Conservation (phyloP, 2,113 vertebrate species). For the Malurus elegans region DNA sequence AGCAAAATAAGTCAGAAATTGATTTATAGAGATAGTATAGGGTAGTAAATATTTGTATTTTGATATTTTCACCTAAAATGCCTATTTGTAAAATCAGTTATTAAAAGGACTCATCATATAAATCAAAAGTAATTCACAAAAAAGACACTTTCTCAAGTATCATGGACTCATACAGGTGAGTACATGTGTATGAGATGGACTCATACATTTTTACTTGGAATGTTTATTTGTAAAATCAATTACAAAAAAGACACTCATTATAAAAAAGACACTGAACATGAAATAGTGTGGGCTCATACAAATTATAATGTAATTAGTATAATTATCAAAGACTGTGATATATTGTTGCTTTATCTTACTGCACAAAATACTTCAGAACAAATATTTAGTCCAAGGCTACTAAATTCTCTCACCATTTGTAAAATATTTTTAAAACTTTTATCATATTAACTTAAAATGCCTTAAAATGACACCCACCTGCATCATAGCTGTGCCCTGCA, state of each 20-base stretch:
- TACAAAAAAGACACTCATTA: neutral
- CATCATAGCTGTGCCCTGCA: neutral
- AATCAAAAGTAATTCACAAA: neutral
- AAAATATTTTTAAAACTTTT: neutral
- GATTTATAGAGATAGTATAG: neutral
- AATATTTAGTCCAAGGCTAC: neutral
- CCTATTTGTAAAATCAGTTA: neutral
- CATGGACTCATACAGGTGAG: neutral
- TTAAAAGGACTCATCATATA: neutral
- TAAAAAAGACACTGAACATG: neutral
- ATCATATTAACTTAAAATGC: neutral
- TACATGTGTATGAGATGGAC: too few relatives aligned
- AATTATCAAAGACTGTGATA: neutral
- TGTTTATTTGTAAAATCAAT: neutral
- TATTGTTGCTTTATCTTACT: neutral
- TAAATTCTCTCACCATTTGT: neutral
- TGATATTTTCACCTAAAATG: neutral
- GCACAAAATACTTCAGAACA: neutral
- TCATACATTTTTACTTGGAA: neutral
- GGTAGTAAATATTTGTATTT: neutral
- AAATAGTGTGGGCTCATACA: neutral
- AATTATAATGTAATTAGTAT: neutral
- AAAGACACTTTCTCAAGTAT: neutral
- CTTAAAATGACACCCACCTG: accelerated
- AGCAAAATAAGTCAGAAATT: neutral